Conservation (phyloP, 2,888 invertebrate genomes). For the Brenthis hecate region DNA sequence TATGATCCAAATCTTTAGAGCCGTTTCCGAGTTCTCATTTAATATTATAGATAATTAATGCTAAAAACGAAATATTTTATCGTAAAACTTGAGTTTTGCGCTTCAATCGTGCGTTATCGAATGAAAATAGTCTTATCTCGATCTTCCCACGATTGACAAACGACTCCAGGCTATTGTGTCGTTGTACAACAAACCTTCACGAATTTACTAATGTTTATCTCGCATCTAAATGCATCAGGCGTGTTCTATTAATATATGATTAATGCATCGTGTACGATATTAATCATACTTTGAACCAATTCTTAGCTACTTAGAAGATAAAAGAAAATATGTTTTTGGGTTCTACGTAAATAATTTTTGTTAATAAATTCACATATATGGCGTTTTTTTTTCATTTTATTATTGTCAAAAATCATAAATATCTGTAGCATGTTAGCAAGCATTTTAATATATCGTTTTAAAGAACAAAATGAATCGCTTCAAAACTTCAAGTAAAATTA, state of each 20-base stretch:
- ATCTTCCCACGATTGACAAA: slow-evolving; percentile 71
- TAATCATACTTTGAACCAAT: slow-evolving; percentile 24
- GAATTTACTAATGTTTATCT: slow-evolving; percentile 32
- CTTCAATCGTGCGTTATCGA: slow-evolving; percentile 75
- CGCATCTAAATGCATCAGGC: slow-evolving; percentile 31
- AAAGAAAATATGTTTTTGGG: too few relatives aligned
- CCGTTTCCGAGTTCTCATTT: too few relatives aligned
- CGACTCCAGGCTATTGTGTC: slow-evolving; percentile 42
- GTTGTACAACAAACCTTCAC: slow-evolving; percentile 28
- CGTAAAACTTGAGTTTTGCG: background rate
- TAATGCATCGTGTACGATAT: slow-evolving; percentile 24
- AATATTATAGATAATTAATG: too few relatives aligned
- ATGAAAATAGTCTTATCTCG: slow-evolving; percentile 72
- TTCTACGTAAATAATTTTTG: too few relatives aligned
- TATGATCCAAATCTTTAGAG: too few relatives aligned
- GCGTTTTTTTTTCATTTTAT: too few relatives aligned
- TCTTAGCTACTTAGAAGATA: background rate
- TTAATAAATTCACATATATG: too few relatives aligned
- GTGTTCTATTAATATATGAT: slow-evolving; percentile 29
- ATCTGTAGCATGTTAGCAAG: background rate
- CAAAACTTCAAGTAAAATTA: slow-evolving; percentile 32
- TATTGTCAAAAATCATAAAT: background rate
- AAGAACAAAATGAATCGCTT: slow-evolving; percentile 20
- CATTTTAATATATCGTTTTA: background rate
- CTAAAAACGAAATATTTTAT: background rate